Base-by-base conservation (phyloP, 2,888 invertebrate species). In the Tetragonisca angustula region DNA sequence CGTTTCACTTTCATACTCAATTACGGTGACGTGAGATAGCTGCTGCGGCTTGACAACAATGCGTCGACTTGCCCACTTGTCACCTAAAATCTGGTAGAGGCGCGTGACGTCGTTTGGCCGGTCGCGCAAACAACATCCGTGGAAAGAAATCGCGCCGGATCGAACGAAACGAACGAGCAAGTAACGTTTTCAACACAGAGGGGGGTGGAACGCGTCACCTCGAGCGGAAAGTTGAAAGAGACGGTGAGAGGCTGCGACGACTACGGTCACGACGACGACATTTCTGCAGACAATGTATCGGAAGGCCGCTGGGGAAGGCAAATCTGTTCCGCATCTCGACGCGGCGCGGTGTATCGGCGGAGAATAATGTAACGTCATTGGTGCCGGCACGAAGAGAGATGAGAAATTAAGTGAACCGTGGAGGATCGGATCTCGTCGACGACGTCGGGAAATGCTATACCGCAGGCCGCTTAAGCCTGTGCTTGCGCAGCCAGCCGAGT, bases 351-450 rank as follows among this genome's bases (percentile, higher is more conserved):
- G 62, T 88, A 82, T 89, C 82, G 84, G 67, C 67, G 76, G 67
- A 81, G 87, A 89, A 88, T 87, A 88, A 89, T 88, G 84, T 81
- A 82, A 86, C 81, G 77, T 81, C 77, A 82, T 86, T 68, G 87
- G 83, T 79, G 80, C 56, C 76, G 84, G 71, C 75, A 76, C 70
- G 81, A 74, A 77, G 83, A 84, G 84, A 89, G 87, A 89, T 89
- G 89, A 89, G 89, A 89, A 87, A 89, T 89, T 89, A 89, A 89
- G 87, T 83, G 89, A 89, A 89, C 89, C 89, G 89, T 89, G 82
- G 82, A 74, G 82, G 84, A 89, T 89, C 88, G 89, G 79, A 79
- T 88, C 43, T 43, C 43, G 43, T 43, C 43, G 43, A 9, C 87
- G 82, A 79, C 43, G 74, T 43, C 54, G 80, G 81, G 76, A 83